These are phyloP conservation scores for Nanger granti DNA, from an alignment of 2,113 vertebrate genomes.

Conservation along the genomic window DNA sequence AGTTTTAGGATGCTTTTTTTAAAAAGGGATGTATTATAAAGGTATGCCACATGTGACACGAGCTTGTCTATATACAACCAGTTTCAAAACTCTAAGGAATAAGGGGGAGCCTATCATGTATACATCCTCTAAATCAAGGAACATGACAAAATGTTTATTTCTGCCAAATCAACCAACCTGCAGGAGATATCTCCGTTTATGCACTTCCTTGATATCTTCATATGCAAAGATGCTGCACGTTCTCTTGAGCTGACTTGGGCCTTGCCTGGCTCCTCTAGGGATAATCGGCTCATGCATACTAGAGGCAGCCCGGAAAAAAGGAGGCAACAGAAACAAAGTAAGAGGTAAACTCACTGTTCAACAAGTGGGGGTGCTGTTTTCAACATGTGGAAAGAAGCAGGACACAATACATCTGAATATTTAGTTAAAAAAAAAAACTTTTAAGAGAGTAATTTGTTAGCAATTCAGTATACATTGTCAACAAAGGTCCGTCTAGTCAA, in stretches of 20 bases:
- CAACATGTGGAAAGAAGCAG: neutral
- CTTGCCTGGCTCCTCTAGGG: constrained; percentile 93
- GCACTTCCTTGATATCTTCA: constrained; percentile 98
- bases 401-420: neutral
- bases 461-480: neutral
- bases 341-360: neutral
- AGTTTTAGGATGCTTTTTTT: neutral
- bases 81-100: neutral
- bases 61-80: neutral
- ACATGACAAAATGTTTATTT: neutral
- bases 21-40: neutral
- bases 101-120: neutral
- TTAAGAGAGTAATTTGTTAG: neutral
- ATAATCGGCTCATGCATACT: constrained; percentile 98
- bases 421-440: neutral
- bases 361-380: neutral
- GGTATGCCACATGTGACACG: neutral
- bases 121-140: neutral
- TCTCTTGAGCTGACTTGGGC: constrained; percentile 95
- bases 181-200: constrained; percentile 96
- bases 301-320: neutral
- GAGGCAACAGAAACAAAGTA: neutral
- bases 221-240: constrained; percentile 98
- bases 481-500: too few relatives aligned
- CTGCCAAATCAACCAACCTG: constrained; percentile 80